phyloP scores from a whole-genome alignment of 53 echinoderm and acorn worm species.

The Echinarachnius parma region DNA sequence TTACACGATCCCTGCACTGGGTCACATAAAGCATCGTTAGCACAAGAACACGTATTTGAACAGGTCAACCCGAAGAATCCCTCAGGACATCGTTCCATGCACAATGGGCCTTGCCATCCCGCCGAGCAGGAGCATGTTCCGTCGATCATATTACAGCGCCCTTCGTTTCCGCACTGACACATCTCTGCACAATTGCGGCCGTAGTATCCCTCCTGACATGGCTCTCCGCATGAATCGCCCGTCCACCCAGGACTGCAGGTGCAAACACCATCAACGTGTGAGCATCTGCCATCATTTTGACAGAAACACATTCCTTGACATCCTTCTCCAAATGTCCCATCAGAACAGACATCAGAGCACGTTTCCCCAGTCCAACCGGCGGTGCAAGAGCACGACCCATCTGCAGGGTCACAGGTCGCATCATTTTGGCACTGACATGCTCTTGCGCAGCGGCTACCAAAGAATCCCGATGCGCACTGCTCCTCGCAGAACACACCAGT shows the following conservation, averaged over 20 bases:
- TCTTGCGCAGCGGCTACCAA: conserved; percentile 41
- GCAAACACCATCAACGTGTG: conserved; percentile 68
- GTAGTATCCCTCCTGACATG: conserved; percentile 56
- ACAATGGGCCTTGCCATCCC: conserved; percentile 61
- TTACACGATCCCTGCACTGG: conserved; percentile 52
- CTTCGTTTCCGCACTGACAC: conserved; percentile 64
- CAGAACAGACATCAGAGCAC: conserved; percentile 54
- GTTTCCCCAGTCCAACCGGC: conserved; percentile 15
- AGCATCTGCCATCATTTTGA: conserved; percentile 55
- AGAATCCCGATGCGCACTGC: conserved; percentile 45
- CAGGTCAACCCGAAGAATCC: conserved; percentile 67
- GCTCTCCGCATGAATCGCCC: conserved; percentile 54
- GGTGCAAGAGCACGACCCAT: conserved; percentile 10
- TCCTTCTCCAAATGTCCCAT: conserved; percentile 50
- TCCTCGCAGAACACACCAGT: conserved; percentile 24
- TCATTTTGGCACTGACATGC: conserved; percentile 12
- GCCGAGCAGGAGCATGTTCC: conserved; percentile 67
- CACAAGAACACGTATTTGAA: conserved; percentile 56
- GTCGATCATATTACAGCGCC: conserved; percentile 55
- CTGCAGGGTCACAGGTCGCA: conserved; percentile 5
- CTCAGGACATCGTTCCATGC: conserved; percentile 51
- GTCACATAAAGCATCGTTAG: conserved; percentile 68
- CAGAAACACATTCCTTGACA: conserved; percentile 68
- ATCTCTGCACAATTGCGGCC: conserved; percentile 51
- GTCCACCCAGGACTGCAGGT: conserved; percentile 58